These are phyloP conservation scores for Sebastes wilsoni DNA, from an alignment of 2,797 vertebrate genomes.

Conservation along the genomic window DNA sequence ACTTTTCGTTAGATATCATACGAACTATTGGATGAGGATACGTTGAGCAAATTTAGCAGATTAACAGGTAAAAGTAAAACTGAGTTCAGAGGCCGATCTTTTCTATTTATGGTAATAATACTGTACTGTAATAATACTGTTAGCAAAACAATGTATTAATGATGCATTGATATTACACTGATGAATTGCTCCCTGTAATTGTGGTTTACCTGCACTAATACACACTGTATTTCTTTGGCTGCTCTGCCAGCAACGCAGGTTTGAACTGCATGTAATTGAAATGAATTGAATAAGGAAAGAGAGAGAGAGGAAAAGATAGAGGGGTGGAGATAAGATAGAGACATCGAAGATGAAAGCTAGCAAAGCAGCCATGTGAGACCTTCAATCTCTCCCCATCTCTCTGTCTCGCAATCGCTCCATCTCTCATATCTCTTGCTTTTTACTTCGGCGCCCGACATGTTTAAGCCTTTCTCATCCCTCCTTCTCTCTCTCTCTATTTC, in stretches of 20 bases:
- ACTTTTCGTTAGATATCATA: too few species aligned
- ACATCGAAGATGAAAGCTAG: conserved; percentile 36
- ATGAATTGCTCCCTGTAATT: not conserved
- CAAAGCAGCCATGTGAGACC: conserved; percentile 51
- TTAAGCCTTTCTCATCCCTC: conserved; percentile 44
- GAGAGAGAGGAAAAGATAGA: conserved; percentile 25
- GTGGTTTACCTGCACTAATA: not conserved
- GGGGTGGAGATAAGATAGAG: conserved; percentile 46
- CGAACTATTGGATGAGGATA: too few species aligned
- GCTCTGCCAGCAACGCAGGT: conserved; percentile 15
- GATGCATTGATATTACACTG: not conserved
- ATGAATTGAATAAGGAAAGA: conserved; percentile 49
- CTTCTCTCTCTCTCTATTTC: conserved; percentile 6
- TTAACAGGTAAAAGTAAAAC: not conserved
- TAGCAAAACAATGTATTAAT: not conserved
- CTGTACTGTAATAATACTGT: not conserved
- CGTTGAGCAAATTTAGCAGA: not conserved
- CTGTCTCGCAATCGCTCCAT: conserved; percentile 42
- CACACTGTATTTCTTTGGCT: not conserved
- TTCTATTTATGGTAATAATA: not conserved
- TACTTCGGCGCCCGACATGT: conserved; percentile 23
- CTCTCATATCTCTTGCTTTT: conserved; percentile 16
- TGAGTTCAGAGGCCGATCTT: not conserved
- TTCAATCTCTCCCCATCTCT: conserved; percentile 52
- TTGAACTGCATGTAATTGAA: conserved; percentile 38